phyloP scores from a whole-genome alignment of 2,888 invertebrate genomes.

The Ditylenchus weischeri region DNA sequence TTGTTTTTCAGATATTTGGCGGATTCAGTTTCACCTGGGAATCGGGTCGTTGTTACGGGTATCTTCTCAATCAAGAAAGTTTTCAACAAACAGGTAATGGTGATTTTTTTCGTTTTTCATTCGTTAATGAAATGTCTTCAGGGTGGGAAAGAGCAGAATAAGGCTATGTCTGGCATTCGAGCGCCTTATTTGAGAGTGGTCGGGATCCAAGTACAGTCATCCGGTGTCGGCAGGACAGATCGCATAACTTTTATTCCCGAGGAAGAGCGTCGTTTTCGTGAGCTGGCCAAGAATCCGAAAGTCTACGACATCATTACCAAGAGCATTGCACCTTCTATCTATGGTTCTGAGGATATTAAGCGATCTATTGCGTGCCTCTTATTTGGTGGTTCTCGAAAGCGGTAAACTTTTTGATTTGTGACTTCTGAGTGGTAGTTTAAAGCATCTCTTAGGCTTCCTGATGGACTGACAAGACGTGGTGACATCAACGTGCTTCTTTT shows the following conservation, averaged over 20 bases:
- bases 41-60: slow-evolving; percentile 80
- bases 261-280: slow-evolving; percentile 50
- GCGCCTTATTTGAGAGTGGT: slow-evolving; percentile 90
- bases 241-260: slow-evolving; percentile 48
- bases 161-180: slow-evolving; percentile 76
- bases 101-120: background rate
- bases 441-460: slow-evolving; percentile 70
- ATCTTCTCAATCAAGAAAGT: slow-evolving; percentile 93
- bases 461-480: slow-evolving; percentile 88
- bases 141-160: slow-evolving; percentile 55
- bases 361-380: slow-evolving; percentile 90
- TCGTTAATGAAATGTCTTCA: slow-evolving; percentile 5
- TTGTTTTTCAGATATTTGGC: slow-evolving; percentile 69
- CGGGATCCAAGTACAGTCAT: slow-evolving; percentile 80
- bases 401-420: slow-evolving; percentile 48
- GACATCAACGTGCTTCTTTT: slow-evolving; percentile 90
- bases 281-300: slow-evolving; percentile 76
- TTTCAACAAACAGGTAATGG: slow-evolving; percentile 36
- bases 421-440: too few species aligned
- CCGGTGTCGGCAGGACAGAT: slow-evolving; percentile 56
- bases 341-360: slow-evolving; percentile 87
- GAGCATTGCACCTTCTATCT: slow-evolving; percentile 95
- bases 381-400: slow-evolving; percentile 77
- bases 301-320: slow-evolving; percentile 82
- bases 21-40: slow-evolving; percentile 92